Evolutionary conservation across 2,797 vertebrate species (phyloP), one percentile per base, ranked within the genome.

Genomic region (Tapera naevia): DNA sequence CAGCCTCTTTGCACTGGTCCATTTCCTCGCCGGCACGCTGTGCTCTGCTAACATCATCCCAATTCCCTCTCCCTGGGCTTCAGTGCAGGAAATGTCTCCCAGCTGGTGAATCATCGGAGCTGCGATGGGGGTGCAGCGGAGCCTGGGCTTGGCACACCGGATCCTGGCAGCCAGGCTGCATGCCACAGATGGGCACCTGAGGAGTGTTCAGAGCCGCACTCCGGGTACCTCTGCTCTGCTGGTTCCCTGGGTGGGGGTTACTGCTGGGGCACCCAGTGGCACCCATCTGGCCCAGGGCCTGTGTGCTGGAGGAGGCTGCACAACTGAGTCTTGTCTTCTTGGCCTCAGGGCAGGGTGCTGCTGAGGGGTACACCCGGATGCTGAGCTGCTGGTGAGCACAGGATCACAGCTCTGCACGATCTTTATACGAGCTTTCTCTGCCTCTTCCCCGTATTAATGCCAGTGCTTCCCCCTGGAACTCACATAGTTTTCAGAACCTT

Each of bases 21-120:
- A 1, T 62, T 45, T 71, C 17, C 58, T 45, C 0, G 1, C 24
- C 0, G 1, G 25, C n/a, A 0, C 6, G 24, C 51, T 9, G 35
- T 27, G 70, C 43, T 43, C 33, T 11, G 41, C 25, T 37, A 13
- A 2, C 28, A 5, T 37, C 50, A 8, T 37, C 74, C 48, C 48
- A 6, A 1, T n/a, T 61, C 46, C 57, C 19, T 30, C 57, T 51
- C 25, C 18, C 48, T 0, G 4, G 30, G 19, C 58, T 80, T 33
- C 32, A 21, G 58, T 0, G 5, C 19, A 46, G 57, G 41, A 61
- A 21, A 9, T 4, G 56, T 51, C 39, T 64, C 3, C 0, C 32
- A 50, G 11, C 23, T 13, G 11, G 25, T n/a, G 35, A 64, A 17
- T 13, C 25, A 4, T 10, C 0, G 1, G 56, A 51, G n/a, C 39